Percentiles rank a stretch among this genome's conserved stretches.
phyloP scores from a whole-genome alignment of 2,113 vertebrate genomes.

The Nerophis ophidion region DNA sequence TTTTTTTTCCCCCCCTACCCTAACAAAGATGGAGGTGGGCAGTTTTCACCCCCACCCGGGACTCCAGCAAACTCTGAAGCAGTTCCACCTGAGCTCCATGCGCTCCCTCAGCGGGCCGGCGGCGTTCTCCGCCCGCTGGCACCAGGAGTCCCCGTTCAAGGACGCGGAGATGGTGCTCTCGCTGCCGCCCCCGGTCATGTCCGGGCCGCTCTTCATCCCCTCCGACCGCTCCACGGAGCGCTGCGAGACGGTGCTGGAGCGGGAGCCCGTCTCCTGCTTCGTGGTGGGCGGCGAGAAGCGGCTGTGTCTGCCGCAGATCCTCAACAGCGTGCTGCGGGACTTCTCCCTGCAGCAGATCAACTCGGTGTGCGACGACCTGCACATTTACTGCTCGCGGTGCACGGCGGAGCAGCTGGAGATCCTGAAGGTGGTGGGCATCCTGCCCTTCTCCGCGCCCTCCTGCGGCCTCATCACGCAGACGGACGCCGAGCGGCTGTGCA shows the following conservation, averaged over 20 bases:
- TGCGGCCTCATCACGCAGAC: slow-evolving; percentile 98
- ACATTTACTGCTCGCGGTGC: slow-evolving; percentile 97
- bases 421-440: slow-evolving; percentile 95
- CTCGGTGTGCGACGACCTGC: slow-evolving; percentile 95
- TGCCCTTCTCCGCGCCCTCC: slow-evolving; percentile 96
- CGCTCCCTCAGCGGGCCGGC: slow-evolving; percentile 95
- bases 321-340: slow-evolving; percentile 95
- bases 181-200: slow-evolving; percentile 81
- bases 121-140: slow-evolving; percentile 94
- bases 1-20: slow-evolving; percentile 20
- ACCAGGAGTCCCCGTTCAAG: slow-evolving; percentile 87
- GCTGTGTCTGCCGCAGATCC: slow-evolving; percentile 94
- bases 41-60: slow-evolving; percentile 96
- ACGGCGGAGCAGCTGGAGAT: slow-evolving; percentile 98
- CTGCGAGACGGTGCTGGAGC: slow-evolving; percentile 95
- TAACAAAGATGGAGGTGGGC: slow-evolving; percentile 78
- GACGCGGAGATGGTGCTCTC: slow-evolving; percentile 78
- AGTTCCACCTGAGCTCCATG: slow-evolving; percentile 98
- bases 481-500: slow-evolving; percentile 94
- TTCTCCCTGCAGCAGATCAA: slow-evolving; percentile 99
- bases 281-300: slow-evolving; percentile 98
- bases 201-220: slow-evolving; percentile 92
- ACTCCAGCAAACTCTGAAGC: slow-evolving; percentile 97
- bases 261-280: slow-evolving; percentile 96
- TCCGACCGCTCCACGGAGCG: slow-evolving; percentile 94